phyloP scores from a whole-genome alignment of 2,797 vertebrate species.

The Crocidura indochinensis region DNA sequence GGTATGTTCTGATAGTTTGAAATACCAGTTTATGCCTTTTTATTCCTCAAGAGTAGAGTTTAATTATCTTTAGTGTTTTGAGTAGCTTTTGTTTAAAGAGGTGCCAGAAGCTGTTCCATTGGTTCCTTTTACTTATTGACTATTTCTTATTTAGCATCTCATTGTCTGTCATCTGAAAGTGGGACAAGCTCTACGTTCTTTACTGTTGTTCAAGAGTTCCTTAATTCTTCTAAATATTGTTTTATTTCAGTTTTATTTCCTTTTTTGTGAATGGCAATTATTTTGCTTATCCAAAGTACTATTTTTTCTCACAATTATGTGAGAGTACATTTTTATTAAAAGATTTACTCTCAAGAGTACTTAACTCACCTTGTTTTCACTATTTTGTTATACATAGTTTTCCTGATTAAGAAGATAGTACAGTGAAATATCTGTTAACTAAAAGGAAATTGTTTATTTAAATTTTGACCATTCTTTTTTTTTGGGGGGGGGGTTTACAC shows the following conservation, averaged over 20 bases:
- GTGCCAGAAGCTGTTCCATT: not conserved
- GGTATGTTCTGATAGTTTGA: not conserved
- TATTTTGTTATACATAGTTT: slow-evolving; percentile 7
- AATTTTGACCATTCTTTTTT: slow-evolving; percentile 48
- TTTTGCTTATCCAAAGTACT: slow-evolving; percentile 45
- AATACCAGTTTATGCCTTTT: slow-evolving; percentile 14
- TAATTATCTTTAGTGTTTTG: not conserved
- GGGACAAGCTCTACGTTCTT: slow-evolving; percentile 9
- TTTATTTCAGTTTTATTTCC: slow-evolving; percentile 19
- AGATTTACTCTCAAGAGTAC: not conserved
- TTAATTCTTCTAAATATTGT: slow-evolving; percentile 2
- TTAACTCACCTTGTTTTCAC: slow-evolving; percentile 3
- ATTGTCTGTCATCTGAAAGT: not conserved
- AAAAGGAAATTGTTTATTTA: slow-evolving; percentile 20
- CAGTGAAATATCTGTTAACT: slow-evolving; percentile 36
- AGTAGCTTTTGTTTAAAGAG: not conserved
- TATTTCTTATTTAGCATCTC: not conserved
- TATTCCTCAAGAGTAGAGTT: not conserved
- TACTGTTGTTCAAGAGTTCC: slow-evolving; percentile 8
- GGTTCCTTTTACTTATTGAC: not conserved
- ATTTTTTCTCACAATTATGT: not conserved
- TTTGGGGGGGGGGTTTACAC: not conserved
- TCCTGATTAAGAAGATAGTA: slow-evolving; percentile 8
- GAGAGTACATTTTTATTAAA: not conserved
- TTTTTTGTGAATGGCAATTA: slow-evolving; percentile 43